Conservation (phyloP, 2,888 invertebrate species). For the Metellina segmentata region DNA sequence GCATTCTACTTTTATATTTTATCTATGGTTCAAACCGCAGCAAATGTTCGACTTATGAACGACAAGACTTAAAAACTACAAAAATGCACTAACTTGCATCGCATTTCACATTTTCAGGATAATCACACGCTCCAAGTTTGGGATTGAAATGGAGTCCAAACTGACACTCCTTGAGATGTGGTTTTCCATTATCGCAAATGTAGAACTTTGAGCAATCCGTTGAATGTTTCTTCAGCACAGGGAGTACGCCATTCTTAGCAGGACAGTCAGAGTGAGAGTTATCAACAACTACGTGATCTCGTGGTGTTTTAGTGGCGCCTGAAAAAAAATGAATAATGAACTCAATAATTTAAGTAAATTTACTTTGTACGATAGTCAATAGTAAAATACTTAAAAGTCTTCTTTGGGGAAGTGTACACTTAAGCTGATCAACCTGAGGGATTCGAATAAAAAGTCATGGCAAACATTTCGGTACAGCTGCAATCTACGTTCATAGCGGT, state of each 20-base stretch:
- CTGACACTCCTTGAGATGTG: conserved; percentile 23
- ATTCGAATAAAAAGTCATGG: no score
- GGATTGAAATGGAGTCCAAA: conserved; percentile 57
- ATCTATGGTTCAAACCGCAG: no score
- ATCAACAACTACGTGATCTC: neutral
- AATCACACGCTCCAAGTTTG: conserved; percentile 43
- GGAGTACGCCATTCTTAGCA: neutral
- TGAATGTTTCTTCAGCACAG: conserved; percentile 29
- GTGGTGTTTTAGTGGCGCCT: neutral
- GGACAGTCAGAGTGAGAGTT: neutral
- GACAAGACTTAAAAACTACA: neutral
- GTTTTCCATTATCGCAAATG: conserved; percentile 24
- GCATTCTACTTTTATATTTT: no score
- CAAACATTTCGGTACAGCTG: no score
- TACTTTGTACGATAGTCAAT: no score
- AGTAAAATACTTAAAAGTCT: no score
- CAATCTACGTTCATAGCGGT: no score
- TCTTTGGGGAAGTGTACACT: no score
- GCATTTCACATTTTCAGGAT: conserved; percentile 33
- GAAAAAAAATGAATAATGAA: neutral
- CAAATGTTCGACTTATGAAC: no score
- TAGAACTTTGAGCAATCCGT: conserved; percentile 51
- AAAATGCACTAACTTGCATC: conserved; percentile 13
- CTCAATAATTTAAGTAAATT: neutral
- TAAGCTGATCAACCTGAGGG: no score